Evolutionary conservation across 2,113 vertebrate species (phyloP).

Genomic region (Thamnaconus septentrionalis): DNA sequence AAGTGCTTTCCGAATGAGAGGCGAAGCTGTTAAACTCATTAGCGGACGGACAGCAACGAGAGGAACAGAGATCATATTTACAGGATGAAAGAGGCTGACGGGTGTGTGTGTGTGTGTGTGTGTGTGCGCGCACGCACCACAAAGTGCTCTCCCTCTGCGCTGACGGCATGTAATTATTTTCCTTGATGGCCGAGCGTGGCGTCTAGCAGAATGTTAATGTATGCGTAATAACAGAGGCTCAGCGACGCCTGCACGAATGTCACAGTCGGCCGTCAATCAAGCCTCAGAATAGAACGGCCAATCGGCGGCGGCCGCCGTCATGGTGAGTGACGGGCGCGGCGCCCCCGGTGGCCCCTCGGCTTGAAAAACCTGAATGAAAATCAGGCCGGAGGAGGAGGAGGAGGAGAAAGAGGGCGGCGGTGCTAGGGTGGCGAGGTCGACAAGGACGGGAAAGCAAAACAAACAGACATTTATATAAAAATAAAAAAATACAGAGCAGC

Average conservation of each 20-base stretch:
- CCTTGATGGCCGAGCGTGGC: slow-evolving; percentile 86
- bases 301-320: slow-evolving; percentile 84
- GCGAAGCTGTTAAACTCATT: slow-evolving; percentile 47
- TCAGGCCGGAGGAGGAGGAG: slow-evolving; percentile 54
- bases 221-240: slow-evolving; percentile 95
- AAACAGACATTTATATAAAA: slow-evolving; percentile 13
- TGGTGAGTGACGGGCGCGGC: slow-evolving; percentile 81
- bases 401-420: slow-evolving; percentile 30
- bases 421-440: slow-evolving; percentile 55
- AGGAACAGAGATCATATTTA: slow-evolving; percentile 61
- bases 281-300: slow-evolving; percentile 89
- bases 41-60: slow-evolving; percentile 44
- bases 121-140: slow-evolving; percentile 34
- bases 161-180: slow-evolving; percentile 97
- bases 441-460: slow-evolving; percentile 18
- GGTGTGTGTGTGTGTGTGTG: slow-evolving; percentile 31
- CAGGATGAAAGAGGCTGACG: slow-evolving; percentile 33
- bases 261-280: slow-evolving; percentile 93
- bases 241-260: slow-evolving; percentile 84
- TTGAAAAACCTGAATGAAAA: slow-evolving; percentile 78
- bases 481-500: slow-evolving; percentile 1
- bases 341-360: slow-evolving; percentile 49
- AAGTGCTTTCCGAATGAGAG: slow-evolving; percentile 45
- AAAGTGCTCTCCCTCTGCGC: slow-evolving; percentile 75
- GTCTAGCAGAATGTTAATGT: slow-evolving; percentile 99